A percentile compares a stretch with the other conserved stretches of the same genome.
Conservation (phyloP, 2,888 invertebrate species). For the Hedychridium roseum region DNA sequence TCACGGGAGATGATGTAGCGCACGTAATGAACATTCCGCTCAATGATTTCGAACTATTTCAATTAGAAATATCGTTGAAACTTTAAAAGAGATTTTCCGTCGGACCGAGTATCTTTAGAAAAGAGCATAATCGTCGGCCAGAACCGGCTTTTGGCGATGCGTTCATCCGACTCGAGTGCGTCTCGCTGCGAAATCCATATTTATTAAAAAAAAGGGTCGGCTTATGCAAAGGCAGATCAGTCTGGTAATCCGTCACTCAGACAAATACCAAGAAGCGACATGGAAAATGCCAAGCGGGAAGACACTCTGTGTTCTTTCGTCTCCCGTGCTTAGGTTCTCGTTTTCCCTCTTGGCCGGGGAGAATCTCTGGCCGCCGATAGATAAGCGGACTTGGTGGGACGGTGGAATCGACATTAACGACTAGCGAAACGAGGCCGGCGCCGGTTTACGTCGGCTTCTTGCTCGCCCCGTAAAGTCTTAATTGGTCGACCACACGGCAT, state of each 20-base stretch:
- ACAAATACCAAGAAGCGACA: slow-evolving; percentile 10
- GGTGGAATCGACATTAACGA: slow-evolving; percentile 33
- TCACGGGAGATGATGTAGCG: too few species aligned
- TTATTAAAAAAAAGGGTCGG: too few species aligned
- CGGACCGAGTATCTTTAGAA: too few species aligned
- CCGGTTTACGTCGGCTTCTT: slow-evolving; percentile 31
- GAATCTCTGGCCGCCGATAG: slow-evolving; percentile 20
- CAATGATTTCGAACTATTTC: too few species aligned
- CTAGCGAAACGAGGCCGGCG: slow-evolving; percentile 28
- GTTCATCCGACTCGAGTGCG: too few species aligned
- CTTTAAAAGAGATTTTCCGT: too few species aligned
- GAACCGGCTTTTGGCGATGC: too few species aligned
- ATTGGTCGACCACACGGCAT: slow-evolving; percentile 37
- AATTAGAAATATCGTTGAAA: too few species aligned
- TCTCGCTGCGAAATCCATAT: too few species aligned
- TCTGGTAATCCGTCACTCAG: background rate
- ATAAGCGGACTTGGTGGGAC: slow-evolving; percentile 20
- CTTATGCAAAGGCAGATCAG: too few species aligned
- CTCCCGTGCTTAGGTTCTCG: slow-evolving; percentile 13
- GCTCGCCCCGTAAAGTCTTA: slow-evolving; percentile 36
- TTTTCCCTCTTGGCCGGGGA: slow-evolving; percentile 16
- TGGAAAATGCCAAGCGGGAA: background rate
- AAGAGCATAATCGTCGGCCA: too few species aligned
- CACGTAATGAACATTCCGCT: too few species aligned
- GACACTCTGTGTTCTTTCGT: slow-evolving; percentile 15